Conservation (phyloP, 2,888 invertebrate species). For the Linnaemya vulpina region DNA sequence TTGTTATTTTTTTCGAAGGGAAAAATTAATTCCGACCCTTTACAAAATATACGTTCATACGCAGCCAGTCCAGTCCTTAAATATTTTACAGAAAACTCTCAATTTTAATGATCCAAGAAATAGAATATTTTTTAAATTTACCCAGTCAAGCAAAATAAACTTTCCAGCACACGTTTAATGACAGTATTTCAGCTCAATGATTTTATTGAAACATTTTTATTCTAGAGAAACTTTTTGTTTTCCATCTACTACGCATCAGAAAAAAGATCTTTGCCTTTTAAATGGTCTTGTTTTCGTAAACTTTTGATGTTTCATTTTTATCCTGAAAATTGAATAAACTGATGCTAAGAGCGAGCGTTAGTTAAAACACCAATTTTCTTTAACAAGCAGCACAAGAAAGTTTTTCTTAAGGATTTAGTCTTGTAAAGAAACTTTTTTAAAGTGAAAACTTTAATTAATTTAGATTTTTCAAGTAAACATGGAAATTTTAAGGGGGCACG, state of each 20-base stretch:
- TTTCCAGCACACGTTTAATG: constrained; percentile 19
- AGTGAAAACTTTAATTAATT: constrained; percentile 45
- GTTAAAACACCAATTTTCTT: constrained; percentile 48
- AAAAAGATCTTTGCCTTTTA: constrained; percentile 13
- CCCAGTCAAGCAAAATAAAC: background rate
- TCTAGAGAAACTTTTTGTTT: constrained; percentile 14
- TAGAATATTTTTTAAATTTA: no score
- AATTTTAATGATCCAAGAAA: no score
- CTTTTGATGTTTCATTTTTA: constrained; percentile 21
- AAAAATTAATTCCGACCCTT: no score
- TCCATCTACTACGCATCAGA: background rate
- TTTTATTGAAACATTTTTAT: constrained; percentile 21
- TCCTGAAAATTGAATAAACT: constrained; percentile 36
- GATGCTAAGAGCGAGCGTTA: constrained; percentile 35
- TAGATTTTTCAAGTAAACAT: constrained; percentile 7
- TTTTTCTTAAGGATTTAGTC: constrained; percentile 22
- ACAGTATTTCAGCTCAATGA: no score
- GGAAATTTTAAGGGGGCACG: no score
- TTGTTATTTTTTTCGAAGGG: no score
- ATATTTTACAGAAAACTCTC: no score
- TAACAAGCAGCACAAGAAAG: constrained; percentile 15
- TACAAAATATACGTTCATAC: no score
- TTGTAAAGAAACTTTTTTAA: constrained; percentile 46
- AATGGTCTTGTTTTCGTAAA: background rate
- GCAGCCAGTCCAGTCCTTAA: no score